Evolutionary conservation across 2,888 invertebrate genomes (phyloP), one percentile per base, ranked within the genome.

Genomic region (Diaphora mendica): DNA sequence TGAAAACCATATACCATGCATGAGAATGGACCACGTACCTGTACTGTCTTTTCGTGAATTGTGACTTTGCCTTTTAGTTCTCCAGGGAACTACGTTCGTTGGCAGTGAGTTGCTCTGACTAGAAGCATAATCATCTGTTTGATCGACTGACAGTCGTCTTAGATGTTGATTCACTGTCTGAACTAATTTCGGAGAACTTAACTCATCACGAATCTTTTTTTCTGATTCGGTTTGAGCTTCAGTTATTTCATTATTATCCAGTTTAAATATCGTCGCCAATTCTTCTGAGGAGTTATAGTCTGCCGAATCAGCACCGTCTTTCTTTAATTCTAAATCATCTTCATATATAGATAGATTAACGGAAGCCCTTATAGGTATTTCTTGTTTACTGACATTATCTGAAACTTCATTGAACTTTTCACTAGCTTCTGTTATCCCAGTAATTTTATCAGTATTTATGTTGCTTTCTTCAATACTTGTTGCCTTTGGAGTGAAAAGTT

Each of bases 231-330:
- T 85, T 68, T 87, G 79, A 71, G 79, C 75, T 55, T 79, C 83
- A 71, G 84, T 77, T 84, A 89, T 92, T 30, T 83, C 81, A 79
- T 85, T 90, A 74, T 83, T 86, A 68, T 93, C 92, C 75, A 93
- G 83, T 83, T 96, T 96, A 87, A 97, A 97, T 85, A 97, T 97
- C 84, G 96, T 96, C 42, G 97, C 96, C 82, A 97, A 91, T 87
- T 97, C 97, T 86, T 97, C 97, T 69, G 96, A 96, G 20, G 97
- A 97, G 89, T 97, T 97, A 86, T 97, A 97, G 88, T 96, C 96
- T 74, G 96, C 96, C 30, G 95, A 89, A 88, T 96, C 95, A 74
- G 91, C 89, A 70, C 89, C 84, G 75, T 95, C 94, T 81, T 89
- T 94, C 81, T 91, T 95, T 78, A 90, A 80, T 86, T 93, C 93